Evolutionary conservation across 1,140 invertebrate genomes (phyloP).

Genomic region (Odontomachus brunneus): DNA sequence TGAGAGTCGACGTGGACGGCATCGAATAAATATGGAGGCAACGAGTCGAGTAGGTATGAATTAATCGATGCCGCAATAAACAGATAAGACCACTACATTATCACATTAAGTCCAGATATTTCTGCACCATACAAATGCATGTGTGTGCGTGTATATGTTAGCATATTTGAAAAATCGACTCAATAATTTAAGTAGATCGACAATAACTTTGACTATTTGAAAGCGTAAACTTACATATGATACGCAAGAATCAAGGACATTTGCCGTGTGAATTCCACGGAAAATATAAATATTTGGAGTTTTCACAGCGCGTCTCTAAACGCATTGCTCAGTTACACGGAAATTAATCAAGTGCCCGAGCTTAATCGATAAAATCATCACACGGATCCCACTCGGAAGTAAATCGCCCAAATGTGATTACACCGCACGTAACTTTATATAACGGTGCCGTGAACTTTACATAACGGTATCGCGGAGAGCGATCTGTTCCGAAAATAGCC

Average conservation of each 20-base stretch:
- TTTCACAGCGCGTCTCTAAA: too few species aligned
- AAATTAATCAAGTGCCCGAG: too few species aligned
- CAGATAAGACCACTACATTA: slow-evolving; percentile 37
- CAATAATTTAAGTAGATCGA: background rate
- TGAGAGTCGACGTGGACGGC: background rate
- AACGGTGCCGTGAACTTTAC: background rate
- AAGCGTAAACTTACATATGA: background rate
- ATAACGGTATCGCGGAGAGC: background rate
- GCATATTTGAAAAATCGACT: background rate
- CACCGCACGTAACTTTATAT: background rate
- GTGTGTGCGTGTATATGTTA: background rate
- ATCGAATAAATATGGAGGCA: background rate
- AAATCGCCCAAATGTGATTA: too few species aligned
- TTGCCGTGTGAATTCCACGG: too few species aligned
- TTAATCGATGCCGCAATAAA: slow-evolving; percentile 21
- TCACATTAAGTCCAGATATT: slow-evolving; percentile 39
- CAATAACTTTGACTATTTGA: background rate
- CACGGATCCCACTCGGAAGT: too few species aligned
- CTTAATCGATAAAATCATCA: too few species aligned
- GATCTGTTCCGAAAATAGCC: slow-evolving; percentile 11
- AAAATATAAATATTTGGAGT: background rate
- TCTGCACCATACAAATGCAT: background rate
- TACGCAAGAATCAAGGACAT: background rate
- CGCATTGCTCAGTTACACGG: too few species aligned
- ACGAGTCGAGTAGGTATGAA: background rate